phyloP scores from a whole-genome alignment of 2,888 invertebrate genomes.

The Gibbula magus region DNA sequence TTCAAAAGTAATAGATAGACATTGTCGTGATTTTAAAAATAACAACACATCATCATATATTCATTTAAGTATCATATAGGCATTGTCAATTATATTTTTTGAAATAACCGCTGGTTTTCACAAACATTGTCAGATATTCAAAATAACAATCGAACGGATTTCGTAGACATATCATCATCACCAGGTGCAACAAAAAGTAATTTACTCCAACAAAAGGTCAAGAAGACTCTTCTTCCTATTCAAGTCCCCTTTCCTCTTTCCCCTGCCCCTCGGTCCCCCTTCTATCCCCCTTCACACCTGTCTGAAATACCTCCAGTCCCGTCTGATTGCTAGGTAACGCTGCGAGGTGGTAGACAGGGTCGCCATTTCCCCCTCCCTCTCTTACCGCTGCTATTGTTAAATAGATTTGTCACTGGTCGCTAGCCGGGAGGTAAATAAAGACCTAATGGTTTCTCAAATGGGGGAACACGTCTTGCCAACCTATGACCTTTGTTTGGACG shows the following conservation, averaged over 20 bases:
- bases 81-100: too few relatives aligned
- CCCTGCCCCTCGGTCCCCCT: background rate
- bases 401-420: conserved; percentile 3
- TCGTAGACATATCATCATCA: too few relatives aligned
- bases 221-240: too few relatives aligned
- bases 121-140: too few relatives aligned
- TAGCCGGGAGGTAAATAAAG: conserved; percentile 6
- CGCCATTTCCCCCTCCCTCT: background rate
- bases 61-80: too few relatives aligned
- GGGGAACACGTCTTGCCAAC: background rate
- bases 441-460: conserved; percentile 18
- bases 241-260: background rate
- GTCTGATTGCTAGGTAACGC: background rate
- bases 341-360: background rate
- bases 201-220: too few relatives aligned
- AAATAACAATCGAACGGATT: too few relatives aligned
- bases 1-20: too few relatives aligned
- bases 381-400: conserved; percentile 3
- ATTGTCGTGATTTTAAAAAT: too few relatives aligned
- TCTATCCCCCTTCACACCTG: conserved; percentile 6
- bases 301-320: background rate
- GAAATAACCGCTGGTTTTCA: too few relatives aligned
- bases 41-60: too few relatives aligned
- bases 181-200: too few relatives aligned
- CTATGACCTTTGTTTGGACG: conserved; percentile 10